A percentile compares a stretch with the other conserved stretches of the same genome.
Conservation (phyloP, 2,113 vertebrate genomes). For the Podilymbus podiceps region DNA sequence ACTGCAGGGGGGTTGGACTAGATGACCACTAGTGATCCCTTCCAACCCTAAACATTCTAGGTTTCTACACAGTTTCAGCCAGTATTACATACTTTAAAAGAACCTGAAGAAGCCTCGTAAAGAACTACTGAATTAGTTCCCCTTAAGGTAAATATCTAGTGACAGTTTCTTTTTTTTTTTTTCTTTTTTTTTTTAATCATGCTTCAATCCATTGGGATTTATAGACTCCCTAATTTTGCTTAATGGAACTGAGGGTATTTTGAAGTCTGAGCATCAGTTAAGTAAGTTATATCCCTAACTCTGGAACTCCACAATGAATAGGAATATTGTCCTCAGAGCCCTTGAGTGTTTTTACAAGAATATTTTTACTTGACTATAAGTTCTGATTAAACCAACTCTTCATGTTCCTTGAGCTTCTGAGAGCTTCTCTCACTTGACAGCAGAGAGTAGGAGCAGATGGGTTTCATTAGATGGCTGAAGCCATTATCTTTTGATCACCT, state of each 20-base stretch:
- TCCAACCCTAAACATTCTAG: no score
- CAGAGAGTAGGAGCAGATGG: conserved; percentile 49
- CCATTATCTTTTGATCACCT: conserved; percentile 65
- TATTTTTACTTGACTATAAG: neutral
- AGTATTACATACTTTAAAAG: neutral
- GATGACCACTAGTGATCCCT: no score
- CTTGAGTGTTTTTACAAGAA: neutral
- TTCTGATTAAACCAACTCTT: conserved; percentile 26
- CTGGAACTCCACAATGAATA: neutral
- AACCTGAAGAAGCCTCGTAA: neutral
- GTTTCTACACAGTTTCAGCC: neutral
- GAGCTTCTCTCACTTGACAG: conserved; percentile 28
- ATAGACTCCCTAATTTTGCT: conserved; percentile 7
- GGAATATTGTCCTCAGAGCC: neutral
- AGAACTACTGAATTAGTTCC: neutral
- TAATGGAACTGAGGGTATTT: neutral
- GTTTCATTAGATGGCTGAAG: conserved; percentile 62
- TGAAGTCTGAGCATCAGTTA: neutral
- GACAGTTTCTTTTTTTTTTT: neutral
- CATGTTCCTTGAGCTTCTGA: conserved; percentile 19
- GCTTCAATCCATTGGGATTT: neutral
- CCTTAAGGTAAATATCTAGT: neutral
- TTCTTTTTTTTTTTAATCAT: neutral
- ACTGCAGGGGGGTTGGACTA: no score
- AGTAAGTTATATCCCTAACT: neutral